Evolutionary conservation across 2,888 invertebrate genomes (phyloP), one percentile per base, ranked within the genome.

Genomic region (Ophioninae sp.): DNA sequence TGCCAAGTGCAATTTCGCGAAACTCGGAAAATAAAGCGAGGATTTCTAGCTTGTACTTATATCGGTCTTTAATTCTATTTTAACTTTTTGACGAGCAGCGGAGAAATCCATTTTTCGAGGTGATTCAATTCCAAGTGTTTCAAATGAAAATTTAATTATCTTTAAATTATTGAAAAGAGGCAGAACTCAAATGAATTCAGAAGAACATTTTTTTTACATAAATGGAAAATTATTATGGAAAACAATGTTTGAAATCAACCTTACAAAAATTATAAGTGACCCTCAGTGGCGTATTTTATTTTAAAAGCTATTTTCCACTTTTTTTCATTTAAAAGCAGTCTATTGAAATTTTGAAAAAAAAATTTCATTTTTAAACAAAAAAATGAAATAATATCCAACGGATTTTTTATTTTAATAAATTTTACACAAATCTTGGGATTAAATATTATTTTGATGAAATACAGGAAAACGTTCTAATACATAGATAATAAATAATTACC

Each of bases 1-100:
- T 72, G 67, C 59, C 23, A 69, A 76, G 71, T 72, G 20, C 71
- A 71, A 76, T 81, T 81, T 68, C 77, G 51, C 56, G 67, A 51
- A 73, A 73, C 67, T 58, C 51, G 5, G 7, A 68, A 63, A 56
- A 67, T 59, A 22, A 56, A 9, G 51, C 30, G 39, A 71, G 30
- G 61, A 44, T 3, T 6, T 2, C 17, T 30, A 58, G 13, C 3
- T 39, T 22, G 64, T 67, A 59, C 30, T 37, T 22, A 73, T 68
- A 68, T 68, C 64, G 56, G 44, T 61, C 41, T 75, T 71, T 56
- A 44, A 71, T 59, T 23, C 22, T 39, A 56, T 64, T 74, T 74
- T 37, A n/a, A 64, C 9, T 44, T 20, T 68, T 69, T 23, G 22
- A 41, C 63, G 58, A 23, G 37, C 7, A 56, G 20, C 22, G 10